A percentile compares a stretch with the other conserved stretches of the same genome.
Evolutionary conservation across 2,888 invertebrate species (phyloP).

Genomic region (Cryptophagus acutangulus): DNA sequence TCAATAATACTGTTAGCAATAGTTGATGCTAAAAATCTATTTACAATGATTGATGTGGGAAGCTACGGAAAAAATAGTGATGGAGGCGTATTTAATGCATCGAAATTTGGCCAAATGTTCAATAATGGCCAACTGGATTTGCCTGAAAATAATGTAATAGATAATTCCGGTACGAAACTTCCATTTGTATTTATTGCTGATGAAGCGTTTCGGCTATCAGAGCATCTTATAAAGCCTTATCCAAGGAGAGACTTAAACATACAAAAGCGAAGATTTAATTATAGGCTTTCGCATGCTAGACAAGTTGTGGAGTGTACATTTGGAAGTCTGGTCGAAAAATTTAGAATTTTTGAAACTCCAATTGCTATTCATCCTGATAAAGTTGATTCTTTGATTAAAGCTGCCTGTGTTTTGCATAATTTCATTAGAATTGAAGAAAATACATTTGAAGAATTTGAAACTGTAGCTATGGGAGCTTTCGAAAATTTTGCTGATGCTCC

Average conservation of each 20-base stretch:
- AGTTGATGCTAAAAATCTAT: conserved; percentile 1
- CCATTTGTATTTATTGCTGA: conserved; percentile 3
- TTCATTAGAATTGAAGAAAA: not conserved
- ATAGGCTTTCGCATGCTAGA: not conserved
- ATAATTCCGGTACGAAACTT: not conserved
- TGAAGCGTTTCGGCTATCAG: not conserved
- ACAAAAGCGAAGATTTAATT: not conserved
- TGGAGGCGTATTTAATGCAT: conserved; percentile 5
- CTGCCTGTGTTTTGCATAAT: not conserved
- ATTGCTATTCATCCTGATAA: not conserved
- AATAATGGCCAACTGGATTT: not conserved
- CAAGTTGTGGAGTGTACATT: not conserved
- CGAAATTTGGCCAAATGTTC: not conserved
- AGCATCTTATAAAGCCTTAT: conserved; percentile 5
- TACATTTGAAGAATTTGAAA: too few species aligned
- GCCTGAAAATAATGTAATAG: not conserved
- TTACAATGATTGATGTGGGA: not conserved
- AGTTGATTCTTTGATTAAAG: not conserved
- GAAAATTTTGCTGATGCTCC: too few species aligned
- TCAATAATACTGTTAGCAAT: not conserved
- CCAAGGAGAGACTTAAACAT: not conserved
- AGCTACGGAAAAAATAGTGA: conserved; percentile 3
- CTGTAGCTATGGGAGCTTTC: too few species aligned
- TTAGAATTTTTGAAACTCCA: not conserved
- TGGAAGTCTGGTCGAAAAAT: not conserved